Evolutionary conservation across 2,797 vertebrate species (phyloP), one percentile per base, ranked within the genome.

Genomic region (Brachymystax lenok): DNA sequence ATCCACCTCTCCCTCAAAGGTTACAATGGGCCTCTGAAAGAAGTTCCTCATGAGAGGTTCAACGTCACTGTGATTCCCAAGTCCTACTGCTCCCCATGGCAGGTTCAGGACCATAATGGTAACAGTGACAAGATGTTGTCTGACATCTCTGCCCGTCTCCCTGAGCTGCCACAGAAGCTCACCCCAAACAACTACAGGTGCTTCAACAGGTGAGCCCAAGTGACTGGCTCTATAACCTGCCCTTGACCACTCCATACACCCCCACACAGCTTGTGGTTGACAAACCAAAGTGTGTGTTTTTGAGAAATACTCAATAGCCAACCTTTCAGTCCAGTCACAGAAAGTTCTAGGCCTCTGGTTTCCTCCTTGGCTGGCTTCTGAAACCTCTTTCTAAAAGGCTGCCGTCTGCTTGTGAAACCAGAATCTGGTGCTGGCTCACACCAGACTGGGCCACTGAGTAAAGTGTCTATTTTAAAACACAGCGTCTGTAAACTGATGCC

Each of bases 11-110:
- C 40, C 13, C 5, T 12, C 90, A 59, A 59, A 99, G 98, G 98
- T 35, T 99, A 98, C 80, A 91, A 96, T 0, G 92, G 95, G 5
- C 97, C 97, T 0, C 91, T 98, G 80, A 96, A 94, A 80, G 94
- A 92, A 61, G 83, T 98, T 52, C 97, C 97, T 16, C 94, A 84
- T 0, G 98, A 99, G 92, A 99, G 95, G 90, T 99, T 99, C 92
- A 99, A 99, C n/a, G 69, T 86, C 81, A 99, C 97, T 0, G 94
- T 96, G 79, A 96, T 97, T 86, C 98, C 98, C 51, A 98, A 95
- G 90, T 95, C 93, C 67, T 99, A 97, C 88, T 89, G 70, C n/a
- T 99, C 96, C 66, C 98, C 98, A 0, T 99, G 98, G 98, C 90
- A 87, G 52, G 2, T 46, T 46, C 40, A 46, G 10, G 91, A 95